Evolutionary conservation across 2,797 vertebrate genomes (phyloP).

Genomic region (Molothrus aeneus): DNA sequence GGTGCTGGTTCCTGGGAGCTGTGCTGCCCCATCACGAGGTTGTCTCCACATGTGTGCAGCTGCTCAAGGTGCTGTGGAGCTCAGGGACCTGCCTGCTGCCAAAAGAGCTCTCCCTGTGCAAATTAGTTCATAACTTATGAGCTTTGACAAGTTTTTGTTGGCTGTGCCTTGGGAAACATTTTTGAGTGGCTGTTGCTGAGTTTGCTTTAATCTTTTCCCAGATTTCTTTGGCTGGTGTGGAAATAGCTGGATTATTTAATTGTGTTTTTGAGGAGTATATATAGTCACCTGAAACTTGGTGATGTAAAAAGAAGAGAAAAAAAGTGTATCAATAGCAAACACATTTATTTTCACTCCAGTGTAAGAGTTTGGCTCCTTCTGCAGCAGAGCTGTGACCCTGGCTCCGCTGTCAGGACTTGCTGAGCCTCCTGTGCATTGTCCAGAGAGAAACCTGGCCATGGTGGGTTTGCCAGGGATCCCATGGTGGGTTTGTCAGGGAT

Average conservation of each 20-base stretch:
- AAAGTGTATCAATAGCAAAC: background rate
- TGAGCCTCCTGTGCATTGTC: background rate
- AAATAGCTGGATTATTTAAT: conserved; percentile 34
- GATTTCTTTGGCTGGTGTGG: background rate
- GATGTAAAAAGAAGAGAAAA: background rate
- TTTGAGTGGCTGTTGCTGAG: conserved; percentile 44
- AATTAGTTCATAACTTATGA: conserved; percentile 46
- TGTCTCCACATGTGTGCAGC: background rate
- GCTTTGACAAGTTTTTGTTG: conserved; percentile 61
- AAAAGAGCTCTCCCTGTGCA: background rate
- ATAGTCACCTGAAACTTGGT: background rate
- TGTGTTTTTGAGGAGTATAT: background rate
- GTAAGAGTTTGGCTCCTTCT: background rate
- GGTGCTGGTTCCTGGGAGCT: background rate
- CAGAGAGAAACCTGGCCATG: background rate
- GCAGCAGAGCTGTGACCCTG: background rate
- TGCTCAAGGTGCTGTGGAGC: background rate
- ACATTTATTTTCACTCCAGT: background rate
- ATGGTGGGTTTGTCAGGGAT: background rate
- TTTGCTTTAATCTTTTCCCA: conserved; percentile 42
- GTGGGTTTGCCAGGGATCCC: background rate
- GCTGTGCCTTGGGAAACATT: conserved; percentile 37
- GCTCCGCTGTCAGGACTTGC: background rate
- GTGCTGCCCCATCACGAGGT: background rate
- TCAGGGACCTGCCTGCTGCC: conserved; percentile 26